Base-by-base conservation (phyloP, 1,140 invertebrate genomes). In the Euschistus heros region DNA sequence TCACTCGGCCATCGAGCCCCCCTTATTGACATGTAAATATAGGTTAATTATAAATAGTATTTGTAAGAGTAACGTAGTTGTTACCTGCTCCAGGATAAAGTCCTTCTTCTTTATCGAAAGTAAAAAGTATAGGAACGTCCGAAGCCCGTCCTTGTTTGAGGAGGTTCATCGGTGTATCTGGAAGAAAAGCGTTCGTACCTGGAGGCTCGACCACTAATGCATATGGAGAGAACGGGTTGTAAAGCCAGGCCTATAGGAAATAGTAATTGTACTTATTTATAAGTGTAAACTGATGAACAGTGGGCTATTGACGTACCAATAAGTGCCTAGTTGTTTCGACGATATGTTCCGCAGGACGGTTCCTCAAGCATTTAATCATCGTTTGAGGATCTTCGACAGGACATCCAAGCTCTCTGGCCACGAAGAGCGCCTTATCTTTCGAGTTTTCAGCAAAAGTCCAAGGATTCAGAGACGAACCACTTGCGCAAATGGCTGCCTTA, bases 371-470 rank as follows among this genome's bases (percentile, higher is more conserved):
- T 22, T 82, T 80, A 0, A 89, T 74, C 74, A 92, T 80, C 17
- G 82, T 78, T 64, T 75, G 72, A 33, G 70, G 80, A 60, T 75
- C 77, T 37, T 70, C 62, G 13, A 77, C 81, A 0, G 84, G 82
- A 73, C 89, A 94, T 68, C 88, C 88, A 0, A 93, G 75, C 4
- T 80, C 75, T 2, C 75, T 70, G 0, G 84, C 85, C 4, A 93
- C 72, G 67, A 81, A 77, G 54, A 80, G 78, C 0, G 89, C 82
- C 70, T 89, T 89, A 66, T 84, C 78, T 2, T 79, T 73, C 0
- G 87, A 77, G 44, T 85, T 81, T 70, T 85, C 79, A 1, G 83
- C 78, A 4, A 20, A 6, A 7, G 47, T 22, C 47, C 47, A 50
- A 50, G 47, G 47, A 14, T 50, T 50, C 22, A 50, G 47, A 17